Conservation (phyloP, 1,140 invertebrate species). For the Dryas iulia region DNA sequence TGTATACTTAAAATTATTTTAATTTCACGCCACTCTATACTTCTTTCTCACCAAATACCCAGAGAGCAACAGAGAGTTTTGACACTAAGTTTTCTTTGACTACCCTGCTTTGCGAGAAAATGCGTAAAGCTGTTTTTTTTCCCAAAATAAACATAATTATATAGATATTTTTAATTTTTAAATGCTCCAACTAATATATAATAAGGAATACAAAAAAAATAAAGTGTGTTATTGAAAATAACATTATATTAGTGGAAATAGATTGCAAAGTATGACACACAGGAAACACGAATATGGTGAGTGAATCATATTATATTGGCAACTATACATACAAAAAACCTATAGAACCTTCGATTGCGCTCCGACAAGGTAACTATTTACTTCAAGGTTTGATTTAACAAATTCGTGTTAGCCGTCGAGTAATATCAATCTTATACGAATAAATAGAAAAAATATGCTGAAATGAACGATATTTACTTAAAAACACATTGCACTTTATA, state of each 20-base stretch:
- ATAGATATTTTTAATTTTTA: too few relatives aligned
- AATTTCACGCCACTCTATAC: too few relatives aligned
- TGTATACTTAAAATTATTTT: too few relatives aligned
- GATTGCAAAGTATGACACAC: conserved; percentile 12
- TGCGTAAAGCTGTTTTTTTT: too few relatives aligned
- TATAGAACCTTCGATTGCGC: conserved; percentile 17
- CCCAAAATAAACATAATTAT: too few relatives aligned
- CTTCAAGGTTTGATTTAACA: conserved; percentile 21
- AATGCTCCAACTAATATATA: too few relatives aligned
- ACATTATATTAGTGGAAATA: background rate
- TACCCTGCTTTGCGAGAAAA: too few relatives aligned
- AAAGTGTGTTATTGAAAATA: background rate
- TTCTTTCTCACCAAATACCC: too few relatives aligned
- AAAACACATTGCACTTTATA: too few relatives aligned
- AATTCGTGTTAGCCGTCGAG: background rate
- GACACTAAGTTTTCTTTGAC: too few relatives aligned
- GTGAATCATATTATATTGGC: conserved; percentile 36
- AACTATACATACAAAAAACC: conserved; percentile 27
- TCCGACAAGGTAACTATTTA: conserved; percentile 24
- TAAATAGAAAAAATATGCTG: background rate
- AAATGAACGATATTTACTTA: background rate
- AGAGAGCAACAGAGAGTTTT: too few relatives aligned
- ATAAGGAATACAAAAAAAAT: background rate
- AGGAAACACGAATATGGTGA: conserved; percentile 33
- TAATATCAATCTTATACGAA: background rate